These are phyloP conservation scores for Mechanitis mazaeus DNA, from an alignment of 2,888 invertebrate genomes.

Conservation along the genomic window DNA sequence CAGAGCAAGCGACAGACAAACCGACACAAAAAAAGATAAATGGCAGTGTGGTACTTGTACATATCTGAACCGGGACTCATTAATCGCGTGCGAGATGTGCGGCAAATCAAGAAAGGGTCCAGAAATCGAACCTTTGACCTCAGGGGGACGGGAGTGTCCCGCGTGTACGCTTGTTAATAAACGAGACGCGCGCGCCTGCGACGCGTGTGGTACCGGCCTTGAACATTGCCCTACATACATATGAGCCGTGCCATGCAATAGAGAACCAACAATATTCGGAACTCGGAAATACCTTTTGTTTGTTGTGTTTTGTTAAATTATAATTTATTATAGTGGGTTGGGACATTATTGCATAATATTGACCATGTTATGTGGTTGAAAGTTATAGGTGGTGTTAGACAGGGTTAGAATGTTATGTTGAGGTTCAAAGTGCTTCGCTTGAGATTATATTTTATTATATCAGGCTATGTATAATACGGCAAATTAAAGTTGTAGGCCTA, in stretches of 20 bases:
- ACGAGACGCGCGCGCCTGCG: slow-evolving; percentile 79
- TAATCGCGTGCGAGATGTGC: slow-evolving; percentile 85
- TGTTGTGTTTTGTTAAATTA: too few species aligned
- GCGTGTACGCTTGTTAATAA: slow-evolving; percentile 86
- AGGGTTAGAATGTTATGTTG: slow-evolving; percentile 5
- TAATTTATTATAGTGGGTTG: too few species aligned
- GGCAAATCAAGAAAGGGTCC: slow-evolving; percentile 79
- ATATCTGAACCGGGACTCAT: slow-evolving; percentile 74
- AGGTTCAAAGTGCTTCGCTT: slow-evolving; percentile 10
- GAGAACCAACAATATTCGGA: too few species aligned
- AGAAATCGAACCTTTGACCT: slow-evolving; percentile 79
- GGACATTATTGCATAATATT: too few species aligned
- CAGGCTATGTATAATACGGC: slow-evolving; percentile 15
- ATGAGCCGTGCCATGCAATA: slow-evolving; percentile 38
- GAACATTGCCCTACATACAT: slow-evolving; percentile 87
- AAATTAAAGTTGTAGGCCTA: slow-evolving; percentile 12
- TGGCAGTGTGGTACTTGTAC: slow-evolving; percentile 87
- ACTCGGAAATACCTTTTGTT: too few species aligned
- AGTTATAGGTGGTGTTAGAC: not conserved
- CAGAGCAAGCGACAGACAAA: slow-evolving; percentile 31
- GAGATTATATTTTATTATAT: slow-evolving; percentile 13
- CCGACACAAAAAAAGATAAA: slow-evolving; percentile 40
- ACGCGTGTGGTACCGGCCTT: slow-evolving; percentile 81
- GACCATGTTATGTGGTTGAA: not conserved
- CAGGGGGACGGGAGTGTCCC: slow-evolving; percentile 85